phyloP scores from a whole-genome alignment of 2,888 invertebrate species.

The Pyrrhia umbra region DNA sequence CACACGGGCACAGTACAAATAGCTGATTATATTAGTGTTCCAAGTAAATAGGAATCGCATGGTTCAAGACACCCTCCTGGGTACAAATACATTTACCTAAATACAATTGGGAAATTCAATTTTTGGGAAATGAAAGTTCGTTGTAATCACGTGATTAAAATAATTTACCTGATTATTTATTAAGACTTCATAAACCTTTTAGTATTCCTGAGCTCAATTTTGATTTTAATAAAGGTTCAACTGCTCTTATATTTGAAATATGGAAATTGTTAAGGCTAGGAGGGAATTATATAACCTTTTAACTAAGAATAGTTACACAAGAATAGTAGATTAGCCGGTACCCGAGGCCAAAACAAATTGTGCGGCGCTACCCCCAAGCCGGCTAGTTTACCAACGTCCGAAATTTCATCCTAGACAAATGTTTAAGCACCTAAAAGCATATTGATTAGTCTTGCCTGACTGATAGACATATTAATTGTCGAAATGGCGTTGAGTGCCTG shows the following conservation, averaged over 20 bases:
- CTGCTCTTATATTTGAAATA: background rate
- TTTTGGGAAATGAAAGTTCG: too few species aligned
- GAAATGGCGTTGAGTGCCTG: slow-evolving; percentile 58
- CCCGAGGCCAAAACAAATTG: slow-evolving; percentile 34
- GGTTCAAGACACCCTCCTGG: slow-evolving; percentile 4
- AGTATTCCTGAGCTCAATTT: too few species aligned
- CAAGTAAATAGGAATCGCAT: background rate
- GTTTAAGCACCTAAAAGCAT: slow-evolving; percentile 73
- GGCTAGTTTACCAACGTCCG: slow-evolving; percentile 53
- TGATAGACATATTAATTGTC: slow-evolving; percentile 71
- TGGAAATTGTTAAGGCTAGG: background rate
- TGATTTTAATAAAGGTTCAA: too few species aligned
- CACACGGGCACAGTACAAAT: background rate
- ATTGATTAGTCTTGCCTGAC: slow-evolving; percentile 80
- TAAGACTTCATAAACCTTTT: too few species aligned
- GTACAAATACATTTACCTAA: background rate
- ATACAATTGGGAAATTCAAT: too few species aligned
- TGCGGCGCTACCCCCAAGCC: slow-evolving; percentile 23
- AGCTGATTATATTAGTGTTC: background rate
- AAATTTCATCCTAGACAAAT: slow-evolving; percentile 69
- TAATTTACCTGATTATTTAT: too few species aligned
- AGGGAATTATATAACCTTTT: background rate
- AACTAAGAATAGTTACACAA: slow-evolving; percentile 5
- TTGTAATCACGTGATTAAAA: too few species aligned
- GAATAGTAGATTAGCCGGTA: background rate